Evolutionary conservation across 2,113 vertebrate species (phyloP), one percentile per base, ranked within the genome.

Genomic region (Picathartes gymnocephalus): DNA sequence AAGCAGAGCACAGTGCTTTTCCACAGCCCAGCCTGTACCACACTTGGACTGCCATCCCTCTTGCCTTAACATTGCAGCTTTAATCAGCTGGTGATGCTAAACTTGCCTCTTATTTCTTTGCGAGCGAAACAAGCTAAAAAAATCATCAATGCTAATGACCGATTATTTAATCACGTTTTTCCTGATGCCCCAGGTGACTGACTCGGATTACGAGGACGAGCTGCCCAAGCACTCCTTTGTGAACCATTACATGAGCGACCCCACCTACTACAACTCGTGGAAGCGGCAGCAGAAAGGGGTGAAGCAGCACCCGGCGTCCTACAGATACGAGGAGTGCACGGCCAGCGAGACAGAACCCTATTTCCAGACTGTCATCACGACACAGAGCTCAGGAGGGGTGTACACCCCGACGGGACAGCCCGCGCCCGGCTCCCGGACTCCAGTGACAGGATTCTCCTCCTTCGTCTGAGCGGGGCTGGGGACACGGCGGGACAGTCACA

Each of bases 211-310:
- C 2, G 99, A 99, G 97, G 99, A 99, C 13, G 98, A 98, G 78
- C 95, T 98, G 76, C 98, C 99, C 33, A 99, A 99, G 82, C 99
- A 99, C 96, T 99, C 99, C n/a, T 99, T 99, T 5, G 99, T 99
- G 93, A 99, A 99, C 98, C 99, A 99, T 66, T 99, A 99, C 97
- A 99, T 99, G 99, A 99, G 99, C 13, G 99, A 99, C 97, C 99
- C 99, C 78, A 99, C 98, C 22, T 99, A 99, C 98, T 99, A 98
- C 98, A 99, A 98, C 97, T 99, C 99, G 0, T 99, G 99, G 99
- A 99, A 99, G 96, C 97, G 99, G 78, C 98, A 99, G 96, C 98
- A 99, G 92, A 99, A 99, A 61, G 98, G 98, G 64, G 96, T 98
- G 50, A 98, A 99, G 92, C 87, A 98, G 90, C 87, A 96, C 86